phyloP scores from a whole-genome alignment of 2,888 invertebrate genomes.

The Pachydiplax longipennis region DNA sequence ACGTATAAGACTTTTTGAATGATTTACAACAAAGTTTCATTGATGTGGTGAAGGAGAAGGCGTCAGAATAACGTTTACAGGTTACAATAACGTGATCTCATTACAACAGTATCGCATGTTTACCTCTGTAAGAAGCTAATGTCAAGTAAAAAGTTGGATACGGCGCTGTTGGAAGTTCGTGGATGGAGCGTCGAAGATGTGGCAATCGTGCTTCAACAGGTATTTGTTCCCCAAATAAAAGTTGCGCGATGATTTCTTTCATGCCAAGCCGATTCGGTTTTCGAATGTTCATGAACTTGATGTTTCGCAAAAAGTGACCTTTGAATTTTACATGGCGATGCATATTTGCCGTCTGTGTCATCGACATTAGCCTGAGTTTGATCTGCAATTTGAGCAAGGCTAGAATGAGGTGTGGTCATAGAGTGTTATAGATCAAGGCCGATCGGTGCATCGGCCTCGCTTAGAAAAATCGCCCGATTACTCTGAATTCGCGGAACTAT shows the following conservation, averaged over 20 bases:
- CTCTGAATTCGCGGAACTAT: too few species aligned
- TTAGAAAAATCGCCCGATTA: background rate
- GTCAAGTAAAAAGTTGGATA: background rate
- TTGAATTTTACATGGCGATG: background rate
- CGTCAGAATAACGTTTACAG: background rate
- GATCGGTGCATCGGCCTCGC: too few species aligned
- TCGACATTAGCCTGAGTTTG: background rate
- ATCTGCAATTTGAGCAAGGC: background rate
- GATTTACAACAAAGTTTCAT: background rate
- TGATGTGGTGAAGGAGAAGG: background rate
- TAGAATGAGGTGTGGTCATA: background rate
- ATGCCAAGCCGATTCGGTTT: background rate
- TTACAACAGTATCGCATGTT: background rate
- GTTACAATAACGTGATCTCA: slow-evolving; percentile 3
- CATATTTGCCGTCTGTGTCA: background rate
- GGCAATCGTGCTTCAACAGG: slow-evolving; percentile 56
- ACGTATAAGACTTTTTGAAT: background rate
- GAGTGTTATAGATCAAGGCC: background rate
- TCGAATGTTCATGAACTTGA: background rate
- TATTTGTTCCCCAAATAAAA: slow-evolving; percentile 52
- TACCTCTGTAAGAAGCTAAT: background rate
- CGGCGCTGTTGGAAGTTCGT: slow-evolving; percentile 55
- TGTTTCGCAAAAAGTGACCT: background rate
- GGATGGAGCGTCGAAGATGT: slow-evolving; percentile 56
- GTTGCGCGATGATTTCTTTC: background rate